Evolutionary conservation across 1,140 invertebrate genomes (phyloP), one percentile per base, ranked within the genome.

Genomic region (Nylanderia fulva): DNA sequence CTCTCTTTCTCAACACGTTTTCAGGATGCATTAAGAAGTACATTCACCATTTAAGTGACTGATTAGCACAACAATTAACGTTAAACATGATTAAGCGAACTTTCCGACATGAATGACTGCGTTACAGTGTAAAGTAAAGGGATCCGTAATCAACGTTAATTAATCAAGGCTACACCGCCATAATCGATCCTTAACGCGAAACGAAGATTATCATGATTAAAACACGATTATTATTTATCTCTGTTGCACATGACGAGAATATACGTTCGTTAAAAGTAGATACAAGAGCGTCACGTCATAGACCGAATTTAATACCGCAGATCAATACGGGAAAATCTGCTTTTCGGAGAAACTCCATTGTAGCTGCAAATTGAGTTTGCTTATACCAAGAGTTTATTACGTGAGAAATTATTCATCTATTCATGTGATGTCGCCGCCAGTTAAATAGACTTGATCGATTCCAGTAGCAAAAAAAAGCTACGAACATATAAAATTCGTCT

Each of bases 241-340:
- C 29, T 18, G n/a, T 33, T 21, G 45, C 29, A 3, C 29, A 3
- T 33, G 29, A 76, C 54, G 69, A 42, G 56, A 36, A 60, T 42
- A 54, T 39, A 74, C 48, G 29, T 54, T 69, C 54, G 77, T 39
- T 82, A 60, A 72, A 82, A 72, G 58, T 82, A 72, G 52, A 56
- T 39, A 21, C 79, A 86, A n/a, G n/a, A n/a, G 72, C 64, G 48
- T 48, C 42, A 21, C 48, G 82, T 27, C 86, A n/a, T n/a, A 85
- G 74, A 84, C 77, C 63, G 77, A 88, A 88, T 87, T 88, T 79
- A 85, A 85, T 69, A 76, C 54, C 66, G 61, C 68, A 45, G 85
- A 86, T 85, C 84, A 72, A 79, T 86, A 87, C 52, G 52, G 48
- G 77, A 82, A 82, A 82, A 71, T 58, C 66, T 72, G 27, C 27